Base-by-base conservation (phyloP, 2,797 vertebrate genomes). In the Echiichthys vipera region DNA sequence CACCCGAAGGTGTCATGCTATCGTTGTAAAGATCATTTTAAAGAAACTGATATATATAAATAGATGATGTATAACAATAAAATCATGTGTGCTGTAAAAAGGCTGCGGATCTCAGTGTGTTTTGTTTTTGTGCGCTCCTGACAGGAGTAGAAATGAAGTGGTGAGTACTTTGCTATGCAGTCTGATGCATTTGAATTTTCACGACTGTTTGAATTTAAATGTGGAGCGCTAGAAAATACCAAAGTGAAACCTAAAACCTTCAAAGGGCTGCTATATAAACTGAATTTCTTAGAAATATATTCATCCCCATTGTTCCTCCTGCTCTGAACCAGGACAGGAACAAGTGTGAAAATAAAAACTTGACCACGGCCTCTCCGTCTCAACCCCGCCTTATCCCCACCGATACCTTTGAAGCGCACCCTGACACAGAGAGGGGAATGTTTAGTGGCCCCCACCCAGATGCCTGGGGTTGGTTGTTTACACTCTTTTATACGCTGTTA, bases 331-430 rank as follows among this genome's bases (percentile, higher is more conserved):
- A 25, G 24, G 20, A 24, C 49, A 24, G 61, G 50, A 54, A 22
- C 32, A 5, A 2, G 25, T 74, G 66, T 27, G n/a, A 37, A 71
- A 75, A 62, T 58, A 49, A 78, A 87, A 74, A 42, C 6, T 11
- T 32, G 59, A 62, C 11, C 39, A 43, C 68, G 39, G 46, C 47
- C 37, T 63, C 36, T 55, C 69, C 3, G 37, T 22, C 49, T 25
- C 61, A 20, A 3, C 13, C 45, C 46, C 36, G 5, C 62, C 42
- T 57, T 36, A 30, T 53, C 29, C 76, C 36, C 24, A 7, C 24
- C 17, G 7, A 29, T 22, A 63, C 49, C 82, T 93, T 93, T 92
- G 87, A 92, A 91, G 87, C 66, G 87, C 66, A 62, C 71, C 43
- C 32, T 47, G 71, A 74, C 81, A 76, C 69, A 70, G 77, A 74